Evolutionary conservation across 2,888 invertebrate genomes (phyloP).

Genomic region (Campopleginae sp.): DNA sequence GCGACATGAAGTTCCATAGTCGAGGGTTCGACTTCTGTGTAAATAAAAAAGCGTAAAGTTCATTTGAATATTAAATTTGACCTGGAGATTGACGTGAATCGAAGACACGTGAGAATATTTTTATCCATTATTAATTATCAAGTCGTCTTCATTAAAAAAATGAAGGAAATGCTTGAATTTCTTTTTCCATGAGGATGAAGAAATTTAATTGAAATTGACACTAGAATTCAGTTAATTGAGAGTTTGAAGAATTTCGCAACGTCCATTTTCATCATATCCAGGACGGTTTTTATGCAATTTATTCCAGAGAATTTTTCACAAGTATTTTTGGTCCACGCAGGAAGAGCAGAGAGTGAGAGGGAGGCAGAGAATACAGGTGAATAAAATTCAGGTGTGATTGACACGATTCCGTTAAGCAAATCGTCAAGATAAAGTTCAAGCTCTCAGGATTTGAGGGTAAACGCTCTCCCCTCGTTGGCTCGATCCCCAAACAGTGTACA

Average conservation of each 20-base stretch:
- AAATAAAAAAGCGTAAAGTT: not conserved
- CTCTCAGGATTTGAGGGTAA: conserved; percentile 46
- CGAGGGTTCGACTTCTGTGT: not conserved
- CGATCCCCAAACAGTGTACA: conserved; percentile 35
- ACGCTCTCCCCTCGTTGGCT: conserved; percentile 45
- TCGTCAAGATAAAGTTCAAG: conserved; percentile 49
- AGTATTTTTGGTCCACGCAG: not conserved
- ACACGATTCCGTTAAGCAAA: conserved; percentile 68
- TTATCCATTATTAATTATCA: not conserved
- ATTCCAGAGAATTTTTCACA: not conserved
- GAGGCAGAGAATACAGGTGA: conserved; percentile 27
- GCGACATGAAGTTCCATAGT: not conserved
- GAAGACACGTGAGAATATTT: not conserved
- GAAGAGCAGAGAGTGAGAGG: conserved; percentile 33
- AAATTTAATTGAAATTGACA: not conserved
- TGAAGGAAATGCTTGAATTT: not conserved
- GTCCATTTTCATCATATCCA: not conserved
- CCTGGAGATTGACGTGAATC: not conserved
- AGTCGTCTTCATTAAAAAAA: not conserved
- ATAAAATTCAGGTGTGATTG: conserved; percentile 66
- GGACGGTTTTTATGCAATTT: not conserved
- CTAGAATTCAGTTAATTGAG: not conserved
- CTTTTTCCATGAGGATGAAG: not conserved
- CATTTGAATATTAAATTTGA: not conserved
- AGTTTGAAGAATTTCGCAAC: not conserved